A percentile compares a stretch with the other conserved stretches of the same genome.
These are phyloP conservation scores for Ormyrus nitidulus DNA, from an alignment of 2,888 invertebrate species.

Conservation along the genomic window DNA sequence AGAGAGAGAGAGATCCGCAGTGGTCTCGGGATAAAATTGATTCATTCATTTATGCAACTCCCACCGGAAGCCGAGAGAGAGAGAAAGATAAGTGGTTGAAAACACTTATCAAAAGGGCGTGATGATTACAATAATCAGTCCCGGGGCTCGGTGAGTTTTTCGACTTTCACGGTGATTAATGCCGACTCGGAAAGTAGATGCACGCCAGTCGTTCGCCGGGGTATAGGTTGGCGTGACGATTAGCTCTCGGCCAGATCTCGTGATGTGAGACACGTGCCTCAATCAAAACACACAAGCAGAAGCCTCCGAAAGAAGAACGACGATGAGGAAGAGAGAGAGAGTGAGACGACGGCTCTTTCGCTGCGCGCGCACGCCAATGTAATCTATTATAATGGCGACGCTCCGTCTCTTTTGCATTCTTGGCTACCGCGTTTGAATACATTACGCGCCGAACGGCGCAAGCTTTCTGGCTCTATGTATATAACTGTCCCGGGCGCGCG, in stretches of 20 bases:
- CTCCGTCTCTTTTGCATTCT: constrained; percentile 62
- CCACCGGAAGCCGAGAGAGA: too few relatives aligned
- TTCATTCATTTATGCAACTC: constrained; percentile 42
- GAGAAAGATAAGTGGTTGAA: constrained; percentile 22
- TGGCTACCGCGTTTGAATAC: constrained; percentile 57
- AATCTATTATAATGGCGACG: constrained; percentile 68
- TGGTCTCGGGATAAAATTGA: constrained; percentile 29
- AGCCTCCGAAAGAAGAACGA: too few relatives aligned
- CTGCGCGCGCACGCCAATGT: constrained; percentile 67
- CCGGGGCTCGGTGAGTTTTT: constrained; percentile 5
- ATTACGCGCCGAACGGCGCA: constrained; percentile 14
- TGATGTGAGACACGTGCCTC: constrained; percentile 61
- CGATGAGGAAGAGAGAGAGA: too few relatives aligned
- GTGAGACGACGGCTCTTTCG: too few relatives aligned
- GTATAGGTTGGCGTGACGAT: constrained; percentile 44
- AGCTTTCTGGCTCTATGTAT: background rate
- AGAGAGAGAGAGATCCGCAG: too few relatives aligned
- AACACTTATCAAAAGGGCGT: constrained; percentile 30
- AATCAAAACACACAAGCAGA: constrained; percentile 50
- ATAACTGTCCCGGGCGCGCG: background rate
- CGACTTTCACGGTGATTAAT: constrained; percentile 34
- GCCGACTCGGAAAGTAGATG: background rate
- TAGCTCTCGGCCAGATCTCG: constrained; percentile 37
- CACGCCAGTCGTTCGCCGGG: background rate
- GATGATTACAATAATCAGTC: constrained; percentile 45